phyloP scores from a whole-genome alignment of 92 coral and sea anemone genomes.

The Parazoanthus atlanticus region DNA sequence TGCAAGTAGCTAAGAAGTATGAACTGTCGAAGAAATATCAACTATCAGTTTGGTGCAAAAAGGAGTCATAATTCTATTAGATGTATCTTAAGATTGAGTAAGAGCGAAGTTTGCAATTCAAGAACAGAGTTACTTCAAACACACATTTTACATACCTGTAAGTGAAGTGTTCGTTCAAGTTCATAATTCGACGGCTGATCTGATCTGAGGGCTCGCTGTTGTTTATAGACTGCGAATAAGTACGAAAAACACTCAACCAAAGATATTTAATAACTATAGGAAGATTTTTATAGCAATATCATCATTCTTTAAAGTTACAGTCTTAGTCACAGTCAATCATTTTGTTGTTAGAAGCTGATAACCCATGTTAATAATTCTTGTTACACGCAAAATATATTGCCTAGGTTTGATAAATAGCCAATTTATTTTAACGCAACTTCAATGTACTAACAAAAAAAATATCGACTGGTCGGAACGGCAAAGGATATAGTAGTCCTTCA shows the following conservation, averaged over 20 bases:
- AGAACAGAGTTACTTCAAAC: neutral
- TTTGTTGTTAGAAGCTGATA: too few species aligned
- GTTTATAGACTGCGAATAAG: constrained; percentile 74
- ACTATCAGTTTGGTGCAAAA: too few species aligned
- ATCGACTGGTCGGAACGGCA: neutral
- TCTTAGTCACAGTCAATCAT: too few species aligned
- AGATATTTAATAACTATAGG: neutral
- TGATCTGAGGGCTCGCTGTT: constrained; percentile 90
- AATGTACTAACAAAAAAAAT: too few species aligned
- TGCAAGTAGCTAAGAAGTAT: too few species aligned
- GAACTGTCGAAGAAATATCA: too few species aligned
- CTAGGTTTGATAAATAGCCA: neutral
- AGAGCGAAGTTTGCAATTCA: too few species aligned
- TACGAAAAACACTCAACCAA: neutral
- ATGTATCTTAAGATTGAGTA: too few species aligned
- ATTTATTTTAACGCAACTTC: neutral
- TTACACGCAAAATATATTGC: neutral
- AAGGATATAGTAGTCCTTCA: too few species aligned
- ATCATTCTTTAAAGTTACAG: neutral
- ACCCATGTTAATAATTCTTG: neutral
- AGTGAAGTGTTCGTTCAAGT: constrained; percentile 90
- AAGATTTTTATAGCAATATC: neutral
- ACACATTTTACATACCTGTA: constrained; percentile 71
- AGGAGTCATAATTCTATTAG: too few species aligned
- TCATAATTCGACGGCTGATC: constrained; percentile 71